A percentile compares a stretch with the other conserved stretches of the same genome.
Evolutionary conservation across 2,888 invertebrate genomes (phyloP).

Genomic region (Diarsia dahlii): DNA sequence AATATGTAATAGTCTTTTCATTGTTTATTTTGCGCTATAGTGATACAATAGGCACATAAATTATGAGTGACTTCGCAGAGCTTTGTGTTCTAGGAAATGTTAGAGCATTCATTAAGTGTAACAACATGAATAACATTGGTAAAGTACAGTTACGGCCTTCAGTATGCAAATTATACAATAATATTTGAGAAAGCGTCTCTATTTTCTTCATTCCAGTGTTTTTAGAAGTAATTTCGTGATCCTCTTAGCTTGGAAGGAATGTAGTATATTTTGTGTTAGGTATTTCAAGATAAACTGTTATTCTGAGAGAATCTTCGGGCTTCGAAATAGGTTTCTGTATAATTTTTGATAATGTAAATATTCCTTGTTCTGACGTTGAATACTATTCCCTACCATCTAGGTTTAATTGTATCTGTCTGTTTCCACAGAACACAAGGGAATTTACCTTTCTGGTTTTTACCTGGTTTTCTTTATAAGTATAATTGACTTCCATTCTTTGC

Average conservation of each 20-base stretch:
- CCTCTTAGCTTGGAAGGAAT: conserved; percentile 9
- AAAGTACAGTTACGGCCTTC: conserved; percentile 40
- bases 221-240: conserved; percentile 41
- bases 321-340: conserved; percentile 8
- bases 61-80: conserved; percentile 46
- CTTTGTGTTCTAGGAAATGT: conserved; percentile 52
- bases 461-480: conserved; percentile 22
- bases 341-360: background rate
- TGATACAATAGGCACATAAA: conserved; percentile 58
- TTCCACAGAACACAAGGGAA: conserved; percentile 11
- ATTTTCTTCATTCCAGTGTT: conserved; percentile 25
- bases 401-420: conserved; percentile 4
- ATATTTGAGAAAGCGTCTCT: conserved; percentile 42
- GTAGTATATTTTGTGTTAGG: conserved; percentile 6
- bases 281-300: conserved; percentile 24
- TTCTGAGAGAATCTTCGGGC: background rate
- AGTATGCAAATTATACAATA: conserved; percentile 55
- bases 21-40: conserved; percentile 58
- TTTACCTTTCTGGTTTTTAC: conserved; percentile 1
- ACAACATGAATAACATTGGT: conserved; percentile 49
- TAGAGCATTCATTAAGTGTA: conserved; percentile 46
- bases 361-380: background rate
- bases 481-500: conserved; percentile 42
- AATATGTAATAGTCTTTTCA: conserved; percentile 28
- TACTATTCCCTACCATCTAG: background rate